Conservation (phyloP, 2,113 vertebrate genomes). For the Scopus umbretta region DNA sequence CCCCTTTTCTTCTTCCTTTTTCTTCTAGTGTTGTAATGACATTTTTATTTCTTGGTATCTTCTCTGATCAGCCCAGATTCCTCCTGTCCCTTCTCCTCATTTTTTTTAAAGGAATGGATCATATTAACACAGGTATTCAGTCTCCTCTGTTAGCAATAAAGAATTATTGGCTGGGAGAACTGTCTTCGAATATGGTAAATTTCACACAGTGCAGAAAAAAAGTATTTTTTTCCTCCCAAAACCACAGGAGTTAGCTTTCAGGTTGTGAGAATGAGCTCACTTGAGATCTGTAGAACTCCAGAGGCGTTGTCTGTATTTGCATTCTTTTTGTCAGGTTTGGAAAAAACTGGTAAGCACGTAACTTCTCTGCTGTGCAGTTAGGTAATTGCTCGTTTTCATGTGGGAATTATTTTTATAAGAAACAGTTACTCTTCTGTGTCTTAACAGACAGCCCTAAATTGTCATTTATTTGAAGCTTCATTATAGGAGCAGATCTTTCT, state of each 20-base stretch:
- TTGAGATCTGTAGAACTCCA: background rate
- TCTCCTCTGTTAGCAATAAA: background rate
- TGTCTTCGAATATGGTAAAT: background rate
- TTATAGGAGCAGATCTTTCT: background rate
- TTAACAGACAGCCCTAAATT: background rate
- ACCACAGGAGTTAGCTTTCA: background rate
- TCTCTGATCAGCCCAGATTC: background rate
- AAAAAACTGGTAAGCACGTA: background rate
- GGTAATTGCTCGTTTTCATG: background rate
- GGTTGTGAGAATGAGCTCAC: background rate
- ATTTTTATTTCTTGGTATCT: background rate
- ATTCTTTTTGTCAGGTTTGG: background rate
- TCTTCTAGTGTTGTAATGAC: background rate
- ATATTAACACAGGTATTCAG: background rate
- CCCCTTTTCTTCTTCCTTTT: background rate
- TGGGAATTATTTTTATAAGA: background rate
- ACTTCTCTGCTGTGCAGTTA: background rate
- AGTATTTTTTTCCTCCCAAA: background rate
- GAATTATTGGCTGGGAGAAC: background rate
- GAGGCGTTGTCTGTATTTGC: background rate
- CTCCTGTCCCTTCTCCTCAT: background rate
- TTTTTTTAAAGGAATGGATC: background rate
- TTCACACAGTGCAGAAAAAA: background rate
- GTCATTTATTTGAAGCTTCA: background rate
- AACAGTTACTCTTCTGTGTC: background rate